Evolutionary conservation across 1,140 invertebrate genomes (phyloP).

Genomic region (Oryzaephilus surinamensis): DNA sequence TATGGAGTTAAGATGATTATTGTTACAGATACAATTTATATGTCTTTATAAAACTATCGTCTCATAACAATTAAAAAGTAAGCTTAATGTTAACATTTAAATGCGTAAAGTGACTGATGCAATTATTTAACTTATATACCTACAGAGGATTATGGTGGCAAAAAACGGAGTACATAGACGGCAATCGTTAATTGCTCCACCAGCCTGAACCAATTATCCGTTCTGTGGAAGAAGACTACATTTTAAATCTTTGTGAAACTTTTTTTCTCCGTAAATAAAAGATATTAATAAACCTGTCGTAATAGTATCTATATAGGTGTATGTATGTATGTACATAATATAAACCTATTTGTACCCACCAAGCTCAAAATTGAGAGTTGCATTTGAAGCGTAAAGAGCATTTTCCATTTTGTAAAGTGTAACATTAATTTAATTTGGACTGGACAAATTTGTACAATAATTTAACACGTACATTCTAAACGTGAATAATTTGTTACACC

Average conservation of each 20-base stretch:
- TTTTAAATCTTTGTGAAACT: too few relatives aligned
- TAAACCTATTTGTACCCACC: too few relatives aligned
- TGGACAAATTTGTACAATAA: too few relatives aligned
- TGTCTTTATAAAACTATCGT: conserved; percentile 18
- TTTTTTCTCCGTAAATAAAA: too few relatives aligned
- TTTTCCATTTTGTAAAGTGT: not conserved
- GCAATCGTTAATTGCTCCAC: conserved; percentile 15
- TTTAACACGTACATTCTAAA: conserved; percentile 8
- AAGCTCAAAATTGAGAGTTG: too few relatives aligned
- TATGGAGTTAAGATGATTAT: too few relatives aligned
- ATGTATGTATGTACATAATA: too few relatives aligned
- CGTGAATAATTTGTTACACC: conserved; percentile 2
- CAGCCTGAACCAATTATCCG: conserved; percentile 12
- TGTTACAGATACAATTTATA: conserved; percentile 14
- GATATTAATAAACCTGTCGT: too few relatives aligned
- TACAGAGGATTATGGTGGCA: conserved; percentile 8
- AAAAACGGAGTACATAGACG: conserved; percentile 13
- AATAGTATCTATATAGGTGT: too few relatives aligned
- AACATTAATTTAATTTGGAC: not conserved
- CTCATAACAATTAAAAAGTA: conserved; percentile 14
- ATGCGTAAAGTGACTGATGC: conserved; percentile 12
- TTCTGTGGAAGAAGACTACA: too few relatives aligned
- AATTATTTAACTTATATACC: conserved; percentile 13
- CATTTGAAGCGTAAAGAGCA: not conserved
- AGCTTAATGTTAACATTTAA: conserved; percentile 20